Base-by-base conservation (phyloP, 2,113 vertebrate species). In the Pseudorhombus dupliciocellatus region DNA sequence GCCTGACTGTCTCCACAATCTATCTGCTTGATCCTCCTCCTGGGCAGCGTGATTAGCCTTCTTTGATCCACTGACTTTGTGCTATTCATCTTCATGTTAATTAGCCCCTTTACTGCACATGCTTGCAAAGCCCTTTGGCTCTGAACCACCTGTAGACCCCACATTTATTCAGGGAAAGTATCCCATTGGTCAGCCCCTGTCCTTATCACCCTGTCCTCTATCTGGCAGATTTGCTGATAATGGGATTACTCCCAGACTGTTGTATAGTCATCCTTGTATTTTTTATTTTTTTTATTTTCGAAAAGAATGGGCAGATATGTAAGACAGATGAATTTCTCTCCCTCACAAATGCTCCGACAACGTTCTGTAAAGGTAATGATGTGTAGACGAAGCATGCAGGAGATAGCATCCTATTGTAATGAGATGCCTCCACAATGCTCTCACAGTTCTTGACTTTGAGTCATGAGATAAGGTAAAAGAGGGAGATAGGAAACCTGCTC, bases 81-180 rank as follows among this genome's bases (percentile, higher is more conserved):
- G 77, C 79, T 86, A 79, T 90, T 88, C 75, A 87, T 87, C 79
- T 84, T 85, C 79, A 79, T 86, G 82, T 79, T 89, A 90, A 89
- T 86, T 86, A 74, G 80, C 66, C 80, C 58, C 71, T 79, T 87
- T 83, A 75, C 84, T 80, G 81, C 84, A 86, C 79, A 66, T 82
- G 79, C 77, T 87, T 44, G 18, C 66, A 48, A 70, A 80, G 71
- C 83, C 87, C 84, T 53, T 65, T 64, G 81, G 78, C 80, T 48
- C 75, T 73, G 52, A 75, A 80, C 87, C 88, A 92, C 87, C 87
- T 90, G 88, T 89, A 82, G 79, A 74, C 72, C 66, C 68, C 71
- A 80, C 75, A 85, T 76, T 89, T 90, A 87, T 79, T 70, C 73
- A 62, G 59, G 70, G 73, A 68, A 79, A 68, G 62, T 73, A 81